Percentiles rank a stretch among this genome's conserved stretches.
Conservation (phyloP, 2,888 invertebrate species). For the Sisyra terminalis region DNA sequence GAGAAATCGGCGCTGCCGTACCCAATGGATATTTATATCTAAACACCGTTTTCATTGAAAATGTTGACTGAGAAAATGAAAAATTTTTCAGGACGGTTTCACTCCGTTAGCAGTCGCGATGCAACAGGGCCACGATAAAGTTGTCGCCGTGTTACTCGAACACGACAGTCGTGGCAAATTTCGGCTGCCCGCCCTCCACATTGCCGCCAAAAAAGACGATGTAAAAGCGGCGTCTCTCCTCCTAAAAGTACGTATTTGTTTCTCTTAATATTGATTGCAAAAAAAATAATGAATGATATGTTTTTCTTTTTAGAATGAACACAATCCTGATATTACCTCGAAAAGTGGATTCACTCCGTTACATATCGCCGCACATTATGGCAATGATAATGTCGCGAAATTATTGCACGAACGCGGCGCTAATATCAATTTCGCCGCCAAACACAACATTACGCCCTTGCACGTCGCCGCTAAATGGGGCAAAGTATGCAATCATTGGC, state of each 20-base stretch:
- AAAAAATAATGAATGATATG: conserved; percentile 3
- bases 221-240: conserved; percentile 87
- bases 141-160: conserved; percentile 88
- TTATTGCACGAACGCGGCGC: conserved; percentile 81
- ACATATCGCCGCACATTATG: conserved; percentile 97
- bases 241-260: conserved; percentile 41
- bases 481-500: conserved; percentile 50
- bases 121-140: conserved; percentile 95
- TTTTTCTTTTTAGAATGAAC: conserved; percentile 54
- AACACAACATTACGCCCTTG: conserved; percentile 95
- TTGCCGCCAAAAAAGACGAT: conserved; percentile 98
- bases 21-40: too few relatives aligned
- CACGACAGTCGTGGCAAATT: conserved; percentile 95
- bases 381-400: conserved; percentile 85
- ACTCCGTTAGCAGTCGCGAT: conserved; percentile 98
- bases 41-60: neutral
- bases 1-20: too few relatives aligned
- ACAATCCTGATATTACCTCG: conserved; percentile 92
- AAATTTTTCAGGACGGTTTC: conserved; percentile 70
- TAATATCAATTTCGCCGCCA: conserved; percentile 89
- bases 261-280: neutral
- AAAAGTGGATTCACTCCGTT: conserved; percentile 97
- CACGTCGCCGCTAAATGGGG: conserved; percentile 99
- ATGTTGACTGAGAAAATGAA: neutral
- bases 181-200: conserved; percentile 88